Evolutionary conservation across 2,113 vertebrate species (phyloP), one percentile per base, ranked within the genome.

Genomic region (Theristicus caerulescens): DNA sequence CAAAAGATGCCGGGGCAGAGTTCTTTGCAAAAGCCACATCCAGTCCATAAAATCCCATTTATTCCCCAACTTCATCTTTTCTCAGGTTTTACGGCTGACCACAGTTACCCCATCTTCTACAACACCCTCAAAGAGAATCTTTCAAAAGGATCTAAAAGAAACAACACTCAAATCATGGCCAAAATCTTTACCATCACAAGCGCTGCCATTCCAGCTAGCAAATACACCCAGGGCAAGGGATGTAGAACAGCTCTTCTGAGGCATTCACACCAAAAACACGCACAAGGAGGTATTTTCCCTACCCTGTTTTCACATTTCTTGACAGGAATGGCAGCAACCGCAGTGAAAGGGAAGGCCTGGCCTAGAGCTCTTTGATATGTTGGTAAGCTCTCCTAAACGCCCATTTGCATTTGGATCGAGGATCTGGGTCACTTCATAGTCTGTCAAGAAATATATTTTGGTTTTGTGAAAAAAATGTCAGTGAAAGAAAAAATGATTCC

Each of bases 281-380:
- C 59, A 47, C n/a, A 18, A 57, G 61, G 36, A 91, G 26, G 62
- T 3, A 26, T 88, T 93, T 93, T 47, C 38, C 58, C 10, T 77
- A 29, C 49, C 36, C 31, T 38, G 0, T 71, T 92, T 92, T 81
- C 92, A 55, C 31, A 2, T 94, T 86, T 85, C 67, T 52, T 31
- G 59, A 83, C 25, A 20, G 79, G 74, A 93, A 85, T n/a, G 49
- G 85, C 90, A 90, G 82, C 74, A 47, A 71, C 79, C 32, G 65
- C 46, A 21, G 71, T 8, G 38, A 49, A 55, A 81, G 25, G 91
- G 85, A 85, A 82, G 20, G 59, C 47, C 89, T 78, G 86, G 65
- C 70, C 70, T 51, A 1, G 80, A 87, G 89, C 77, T 86, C 95
- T 96, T 86, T 91, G 93, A 88, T 79, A 58, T 59, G 70, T 38